Evolutionary conservation across 2,113 vertebrate genomes (phyloP).

Genomic region (Rostratula benghalensis): DNA sequence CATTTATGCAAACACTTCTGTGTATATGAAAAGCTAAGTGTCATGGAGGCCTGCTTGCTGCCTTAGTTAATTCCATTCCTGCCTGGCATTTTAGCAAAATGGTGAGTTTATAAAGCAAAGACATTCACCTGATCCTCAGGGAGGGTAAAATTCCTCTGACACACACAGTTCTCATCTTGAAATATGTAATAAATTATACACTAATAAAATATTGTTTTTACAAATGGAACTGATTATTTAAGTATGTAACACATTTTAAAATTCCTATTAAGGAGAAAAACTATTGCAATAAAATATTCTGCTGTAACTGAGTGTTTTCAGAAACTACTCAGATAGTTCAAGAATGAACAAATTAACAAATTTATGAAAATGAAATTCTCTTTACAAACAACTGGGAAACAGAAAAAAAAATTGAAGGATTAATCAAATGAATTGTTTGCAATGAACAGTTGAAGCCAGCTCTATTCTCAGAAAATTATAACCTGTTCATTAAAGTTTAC

Average conservation of each 20-base stretch:
- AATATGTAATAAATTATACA: background rate
- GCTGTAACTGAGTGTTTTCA: conserved; percentile 8
- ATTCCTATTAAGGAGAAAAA: background rate
- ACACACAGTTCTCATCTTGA: background rate
- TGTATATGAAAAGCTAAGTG: background rate
- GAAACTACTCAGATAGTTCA: background rate
- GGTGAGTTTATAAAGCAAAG: background rate
- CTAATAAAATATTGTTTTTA: background rate
- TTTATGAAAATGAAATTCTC: background rate
- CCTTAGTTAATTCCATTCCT: background rate
- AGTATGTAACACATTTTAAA: background rate
- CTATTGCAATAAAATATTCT: background rate
- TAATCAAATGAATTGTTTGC: background rate
- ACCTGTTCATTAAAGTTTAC: background rate
- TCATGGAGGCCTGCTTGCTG: background rate
- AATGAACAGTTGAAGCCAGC: background rate
- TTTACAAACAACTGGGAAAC: background rate
- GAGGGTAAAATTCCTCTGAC: background rate
- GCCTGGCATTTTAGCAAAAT: background rate
- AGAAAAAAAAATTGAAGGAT: background rate
- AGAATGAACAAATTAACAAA: conserved; percentile 1
- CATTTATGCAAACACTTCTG: background rate
- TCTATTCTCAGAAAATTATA: background rate
- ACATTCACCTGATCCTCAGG: background rate
- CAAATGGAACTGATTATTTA: conserved; percentile 1